Conservation (phyloP, 2,888 invertebrate genomes). For the Pandemis corylana region DNA sequence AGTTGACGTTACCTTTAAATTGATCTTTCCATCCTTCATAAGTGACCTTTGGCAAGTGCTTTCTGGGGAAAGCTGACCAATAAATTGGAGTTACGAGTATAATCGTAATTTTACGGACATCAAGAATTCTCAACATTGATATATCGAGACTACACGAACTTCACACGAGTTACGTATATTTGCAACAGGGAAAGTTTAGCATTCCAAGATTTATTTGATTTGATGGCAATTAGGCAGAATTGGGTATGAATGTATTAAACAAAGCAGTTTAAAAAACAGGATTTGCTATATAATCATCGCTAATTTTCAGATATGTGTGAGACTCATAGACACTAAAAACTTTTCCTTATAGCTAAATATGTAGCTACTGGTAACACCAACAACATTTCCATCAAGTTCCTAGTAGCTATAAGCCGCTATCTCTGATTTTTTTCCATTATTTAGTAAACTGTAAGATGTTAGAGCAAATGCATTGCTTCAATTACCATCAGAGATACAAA, state of each 20-base stretch:
- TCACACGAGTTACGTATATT: slow-evolving; percentile 35
- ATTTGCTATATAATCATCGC: background rate
- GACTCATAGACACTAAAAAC: background rate
- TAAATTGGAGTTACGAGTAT: slow-evolving; percentile 30
- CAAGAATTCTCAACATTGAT: slow-evolving; percentile 12
- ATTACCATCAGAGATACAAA: slow-evolving; percentile 10
- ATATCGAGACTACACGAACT: slow-evolving; percentile 15
- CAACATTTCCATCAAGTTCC: no score
- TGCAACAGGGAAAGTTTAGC: slow-evolving; percentile 28
- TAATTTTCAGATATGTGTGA: background rate
- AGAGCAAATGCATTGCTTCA: background rate
- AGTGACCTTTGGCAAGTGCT: slow-evolving; percentile 38
- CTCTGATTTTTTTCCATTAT: background rate
- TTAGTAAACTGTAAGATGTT: background rate
- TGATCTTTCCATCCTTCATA: slow-evolving; percentile 30
- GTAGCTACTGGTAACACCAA: no score
- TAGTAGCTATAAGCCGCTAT: background rate
- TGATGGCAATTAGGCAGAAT: slow-evolving; percentile 15
- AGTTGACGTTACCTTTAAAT: slow-evolving; percentile 38
- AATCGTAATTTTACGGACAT: slow-evolving; percentile 19
- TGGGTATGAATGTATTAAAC: background rate
- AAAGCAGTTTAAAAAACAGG: background rate
- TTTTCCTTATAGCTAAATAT: no score
- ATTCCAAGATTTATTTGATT: slow-evolving; percentile 25
- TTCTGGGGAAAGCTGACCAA: slow-evolving; percentile 31